Conservation (phyloP, 2,888 invertebrate genomes). For the Philopedon plagiatum region DNA sequence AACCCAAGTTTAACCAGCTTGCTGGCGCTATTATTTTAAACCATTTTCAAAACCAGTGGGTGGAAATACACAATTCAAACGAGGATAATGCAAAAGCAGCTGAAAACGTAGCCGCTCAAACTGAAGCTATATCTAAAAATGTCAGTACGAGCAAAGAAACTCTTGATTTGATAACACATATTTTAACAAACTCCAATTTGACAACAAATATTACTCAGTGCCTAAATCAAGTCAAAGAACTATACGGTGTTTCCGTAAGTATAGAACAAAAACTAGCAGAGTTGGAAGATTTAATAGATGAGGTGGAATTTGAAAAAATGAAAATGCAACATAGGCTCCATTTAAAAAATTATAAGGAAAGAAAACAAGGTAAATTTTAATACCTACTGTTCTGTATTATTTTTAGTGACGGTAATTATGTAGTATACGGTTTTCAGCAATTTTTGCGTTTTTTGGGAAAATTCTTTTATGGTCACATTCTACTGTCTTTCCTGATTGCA, state of each 20-base stretch:
- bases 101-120: slow-evolving; percentile 70
- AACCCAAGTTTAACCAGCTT: slow-evolving; percentile 69
- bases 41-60: slow-evolving; percentile 82
- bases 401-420: no score
- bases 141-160: slow-evolving; percentile 60
- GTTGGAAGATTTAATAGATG: slow-evolving; percentile 80
- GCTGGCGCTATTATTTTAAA: slow-evolving; percentile 80
- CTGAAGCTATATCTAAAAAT: slow-evolving; percentile 65
- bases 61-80: slow-evolving; percentile 77
- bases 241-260: slow-evolving; percentile 74
- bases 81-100: slow-evolving; percentile 79
- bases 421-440: no score
- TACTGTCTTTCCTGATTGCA: no score
- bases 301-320: slow-evolving; percentile 78
- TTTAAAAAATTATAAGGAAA: slow-evolving; percentile 74
- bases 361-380: slow-evolving; percentile 78
- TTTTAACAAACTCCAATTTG: slow-evolving; percentile 63
- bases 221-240: slow-evolving; percentile 70
- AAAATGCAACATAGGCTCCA: slow-evolving; percentile 82
- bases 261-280: slow-evolving; percentile 77
- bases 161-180: slow-evolving; percentile 60
- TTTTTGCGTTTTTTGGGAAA: no score
- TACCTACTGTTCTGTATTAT: neutral
- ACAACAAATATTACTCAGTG: slow-evolving; percentile 70
- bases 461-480: no score